Evolutionary conservation across 2,888 invertebrate genomes (phyloP).

Genomic region (Cynaeus angustus): DNA sequence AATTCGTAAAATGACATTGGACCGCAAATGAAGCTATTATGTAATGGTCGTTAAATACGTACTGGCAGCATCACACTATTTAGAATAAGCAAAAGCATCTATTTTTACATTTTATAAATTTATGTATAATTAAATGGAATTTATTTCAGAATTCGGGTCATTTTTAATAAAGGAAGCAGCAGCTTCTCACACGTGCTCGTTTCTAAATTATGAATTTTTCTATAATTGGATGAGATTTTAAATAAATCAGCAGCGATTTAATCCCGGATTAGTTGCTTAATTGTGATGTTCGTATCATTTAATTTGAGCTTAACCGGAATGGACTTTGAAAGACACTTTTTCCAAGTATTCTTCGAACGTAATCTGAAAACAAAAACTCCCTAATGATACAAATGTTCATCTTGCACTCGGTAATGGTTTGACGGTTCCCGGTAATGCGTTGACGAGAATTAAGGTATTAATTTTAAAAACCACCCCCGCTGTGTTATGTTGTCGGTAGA

Average conservation of each 20-base stretch:
- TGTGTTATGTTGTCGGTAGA: constrained; percentile 32
- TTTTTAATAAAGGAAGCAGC: no score
- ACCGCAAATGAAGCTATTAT: background rate
- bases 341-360: background rate
- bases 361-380: background rate
- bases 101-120: background rate
- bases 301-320: background rate
- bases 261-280: no score
- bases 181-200: no score
- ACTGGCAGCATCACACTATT: constrained; percentile 5
- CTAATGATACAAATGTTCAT: background rate
- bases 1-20: no score
- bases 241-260: no score
- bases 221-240: no score
- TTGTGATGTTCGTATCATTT: background rate
- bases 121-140: background rate
- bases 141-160: no score
- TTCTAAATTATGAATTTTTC: no score
- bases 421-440: constrained; percentile 15
- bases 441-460: constrained; percentile 33
- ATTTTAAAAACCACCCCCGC: constrained; percentile 38
- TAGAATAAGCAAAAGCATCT: background rate
- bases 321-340: background rate
- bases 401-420: no score
- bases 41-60: constrained; percentile 3